A percentile compares a stretch with the other conserved stretches of the same genome.
Evolutionary conservation across 2,888 invertebrate species (phyloP).

Genomic region (Coelopa pilipes): DNA sequence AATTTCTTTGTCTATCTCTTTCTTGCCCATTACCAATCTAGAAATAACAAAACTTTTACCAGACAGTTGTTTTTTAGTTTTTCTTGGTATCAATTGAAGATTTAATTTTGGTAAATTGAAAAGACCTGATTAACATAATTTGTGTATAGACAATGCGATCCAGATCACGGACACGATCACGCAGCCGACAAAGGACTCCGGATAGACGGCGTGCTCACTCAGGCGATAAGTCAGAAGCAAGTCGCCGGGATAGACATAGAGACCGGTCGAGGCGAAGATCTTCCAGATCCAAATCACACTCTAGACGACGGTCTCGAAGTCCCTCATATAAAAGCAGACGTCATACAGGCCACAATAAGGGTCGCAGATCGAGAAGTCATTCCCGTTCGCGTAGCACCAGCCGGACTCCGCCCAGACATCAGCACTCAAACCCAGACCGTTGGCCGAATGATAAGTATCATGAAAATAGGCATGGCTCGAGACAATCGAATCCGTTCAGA

Average conservation of each 20-base stretch:
- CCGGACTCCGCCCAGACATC: conserved; percentile 13
- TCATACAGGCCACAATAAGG: not conserved
- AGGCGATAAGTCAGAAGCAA: not conserved
- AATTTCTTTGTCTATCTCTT: too few relatives aligned
- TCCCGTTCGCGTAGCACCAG: conserved; percentile 16
- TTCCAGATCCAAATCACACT: conserved; percentile 16
- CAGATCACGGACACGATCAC: conserved; percentile 39
- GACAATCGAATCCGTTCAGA: conserved; percentile 52
- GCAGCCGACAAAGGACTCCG: conserved; percentile 15
- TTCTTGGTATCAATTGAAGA: not conserved
- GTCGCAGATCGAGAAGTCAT: conserved; percentile 11
- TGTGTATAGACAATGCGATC: conserved; percentile 32
- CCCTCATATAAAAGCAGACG: not conserved
- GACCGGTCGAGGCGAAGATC: not conserved
- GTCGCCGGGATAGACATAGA: not conserved
- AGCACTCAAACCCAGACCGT: conserved; percentile 47
- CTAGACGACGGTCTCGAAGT: conserved; percentile 42
- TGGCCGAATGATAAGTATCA: conserved; percentile 59
- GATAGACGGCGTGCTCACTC: conserved; percentile 11
- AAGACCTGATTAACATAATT: not conserved
- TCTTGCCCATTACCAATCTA: too few relatives aligned
- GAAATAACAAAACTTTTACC: too few relatives aligned
- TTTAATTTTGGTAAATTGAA: not conserved
- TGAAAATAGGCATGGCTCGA: conserved; percentile 43
- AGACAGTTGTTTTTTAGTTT: too few relatives aligned